Evolutionary conservation across 2,797 vertebrate species (phyloP).

Genomic region (Remorina albescens): DNA sequence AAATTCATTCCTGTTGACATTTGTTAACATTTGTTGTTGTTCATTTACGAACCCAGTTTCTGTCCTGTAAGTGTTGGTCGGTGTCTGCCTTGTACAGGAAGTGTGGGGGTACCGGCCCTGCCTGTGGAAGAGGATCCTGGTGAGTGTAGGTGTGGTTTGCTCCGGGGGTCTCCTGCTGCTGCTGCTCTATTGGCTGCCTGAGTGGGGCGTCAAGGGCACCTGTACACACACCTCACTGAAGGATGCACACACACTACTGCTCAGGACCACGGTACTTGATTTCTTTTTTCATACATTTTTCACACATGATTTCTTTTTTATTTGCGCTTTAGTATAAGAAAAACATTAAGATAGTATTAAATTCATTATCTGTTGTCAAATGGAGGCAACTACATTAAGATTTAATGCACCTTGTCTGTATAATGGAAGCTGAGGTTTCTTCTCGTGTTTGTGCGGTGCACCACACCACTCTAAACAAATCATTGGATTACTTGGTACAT

Average conservation of each 20-base stretch:
- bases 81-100: conserved; percentile 80
- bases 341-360: neutral
- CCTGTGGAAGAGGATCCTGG: conserved; percentile 89
- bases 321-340: too few relatives aligned
- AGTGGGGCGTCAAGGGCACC: conserved; percentile 92
- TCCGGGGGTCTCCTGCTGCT: conserved; percentile 93
- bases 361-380: neutral
- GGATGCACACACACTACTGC: conserved; percentile 90
- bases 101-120: conserved; percentile 90
- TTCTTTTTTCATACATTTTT: too few relatives aligned
- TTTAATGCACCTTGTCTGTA: neutral
- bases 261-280: conserved; percentile 88
- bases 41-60: neutral
- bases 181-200: conserved; percentile 95
- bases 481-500: neutral
- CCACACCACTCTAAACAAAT: neutral
- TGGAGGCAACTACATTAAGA: neutral
- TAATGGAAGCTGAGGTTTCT: neutral
- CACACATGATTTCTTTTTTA: neutral
- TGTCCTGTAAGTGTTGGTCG: too few relatives aligned
- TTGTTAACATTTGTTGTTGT: neutral
- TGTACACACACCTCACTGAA: conserved; percentile 83
- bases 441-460: neutral
- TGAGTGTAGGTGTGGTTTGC: conserved; percentile 86
- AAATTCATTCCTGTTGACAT: neutral